Conservation (phyloP, 1,140 invertebrate species). For the Aphidius gifuensis region DNA sequence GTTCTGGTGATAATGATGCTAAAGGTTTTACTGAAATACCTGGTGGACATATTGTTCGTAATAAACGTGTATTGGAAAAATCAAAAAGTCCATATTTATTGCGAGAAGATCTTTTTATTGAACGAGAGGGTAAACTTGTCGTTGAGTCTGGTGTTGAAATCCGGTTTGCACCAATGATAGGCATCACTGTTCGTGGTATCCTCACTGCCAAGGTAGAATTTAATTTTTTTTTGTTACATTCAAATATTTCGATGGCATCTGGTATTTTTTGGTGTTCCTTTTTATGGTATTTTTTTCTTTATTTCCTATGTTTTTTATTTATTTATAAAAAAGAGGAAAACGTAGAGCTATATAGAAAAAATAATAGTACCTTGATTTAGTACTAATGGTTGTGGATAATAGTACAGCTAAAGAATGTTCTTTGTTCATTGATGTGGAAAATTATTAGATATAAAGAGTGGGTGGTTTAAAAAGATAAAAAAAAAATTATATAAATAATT, state of each 20-base stretch:
- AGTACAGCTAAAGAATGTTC: constrained; percentile 34
- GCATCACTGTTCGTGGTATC: constrained; percentile 84
- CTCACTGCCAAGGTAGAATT: constrained; percentile 77
- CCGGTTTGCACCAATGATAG: constrained; percentile 82
- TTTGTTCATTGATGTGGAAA: constrained; percentile 33
- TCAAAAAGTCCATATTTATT: constrained; percentile 74
- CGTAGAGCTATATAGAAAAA: no score
- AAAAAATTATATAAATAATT: not conserved
- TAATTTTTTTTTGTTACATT: constrained; percentile 1
- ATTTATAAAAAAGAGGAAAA: no score
- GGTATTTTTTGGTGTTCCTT: not conserved
- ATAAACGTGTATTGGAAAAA: constrained; percentile 53
- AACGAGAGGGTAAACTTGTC: constrained; percentile 68
- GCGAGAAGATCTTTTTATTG: constrained; percentile 76
- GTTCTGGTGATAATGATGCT: constrained; percentile 14
- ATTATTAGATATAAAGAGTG: constrained; percentile 17
- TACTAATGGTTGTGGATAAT: no score
- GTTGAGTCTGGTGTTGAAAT: constrained; percentile 85
- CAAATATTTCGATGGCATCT: not conserved
- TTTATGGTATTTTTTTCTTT: constrained; percentile 9
- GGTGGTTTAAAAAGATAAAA: not conserved
- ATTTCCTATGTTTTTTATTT: not conserved
- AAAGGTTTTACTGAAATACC: constrained; percentile 58
- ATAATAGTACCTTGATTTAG: no score
- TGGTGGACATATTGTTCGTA: constrained; percentile 60